Conservation (phyloP, 2,888 invertebrate genomes). For the Pegoplata infirma region DNA sequence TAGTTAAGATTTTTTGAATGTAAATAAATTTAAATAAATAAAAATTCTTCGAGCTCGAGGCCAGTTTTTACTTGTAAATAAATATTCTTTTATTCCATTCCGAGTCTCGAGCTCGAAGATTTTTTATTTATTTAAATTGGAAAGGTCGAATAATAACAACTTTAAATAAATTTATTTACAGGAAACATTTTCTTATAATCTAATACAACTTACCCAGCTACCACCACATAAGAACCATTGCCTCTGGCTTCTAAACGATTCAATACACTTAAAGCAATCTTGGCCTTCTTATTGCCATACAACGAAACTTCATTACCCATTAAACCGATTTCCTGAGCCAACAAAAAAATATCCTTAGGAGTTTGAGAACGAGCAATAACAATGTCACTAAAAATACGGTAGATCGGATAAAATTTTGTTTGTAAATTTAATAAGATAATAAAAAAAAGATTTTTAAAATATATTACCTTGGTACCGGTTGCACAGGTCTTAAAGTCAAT, state of each 20-base stretch:
- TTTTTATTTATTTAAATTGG: no score
- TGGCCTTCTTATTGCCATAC: conserved; percentile 97
- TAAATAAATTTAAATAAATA: no score
- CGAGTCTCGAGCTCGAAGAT: no score
- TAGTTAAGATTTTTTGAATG: no score
- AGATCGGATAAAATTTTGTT: no score
- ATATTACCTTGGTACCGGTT: conserved; percentile 90
- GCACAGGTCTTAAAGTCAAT: conserved; percentile 82
- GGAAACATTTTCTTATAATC: no score
- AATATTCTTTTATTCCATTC: no score
- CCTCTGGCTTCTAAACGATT: conserved; percentile 84
- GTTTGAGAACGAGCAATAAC: conserved; percentile 91
- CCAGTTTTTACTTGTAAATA: no score
- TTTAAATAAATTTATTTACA: no score
- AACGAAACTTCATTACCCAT: conserved; percentile 88
- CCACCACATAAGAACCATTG: conserved; percentile 95
- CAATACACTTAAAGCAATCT: conserved; percentile 89
- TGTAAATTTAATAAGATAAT: neutral
- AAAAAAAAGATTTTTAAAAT: neutral
- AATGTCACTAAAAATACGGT: conserved; percentile 88
- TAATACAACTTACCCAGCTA: conserved; percentile 87
- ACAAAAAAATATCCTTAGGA: conserved; percentile 87
- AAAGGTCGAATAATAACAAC: no score
- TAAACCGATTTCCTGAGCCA: conserved; percentile 93
- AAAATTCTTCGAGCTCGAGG: no score